Base-by-base conservation (phyloP, 2,888 invertebrate genomes). In the Apantesis nais region DNA sequence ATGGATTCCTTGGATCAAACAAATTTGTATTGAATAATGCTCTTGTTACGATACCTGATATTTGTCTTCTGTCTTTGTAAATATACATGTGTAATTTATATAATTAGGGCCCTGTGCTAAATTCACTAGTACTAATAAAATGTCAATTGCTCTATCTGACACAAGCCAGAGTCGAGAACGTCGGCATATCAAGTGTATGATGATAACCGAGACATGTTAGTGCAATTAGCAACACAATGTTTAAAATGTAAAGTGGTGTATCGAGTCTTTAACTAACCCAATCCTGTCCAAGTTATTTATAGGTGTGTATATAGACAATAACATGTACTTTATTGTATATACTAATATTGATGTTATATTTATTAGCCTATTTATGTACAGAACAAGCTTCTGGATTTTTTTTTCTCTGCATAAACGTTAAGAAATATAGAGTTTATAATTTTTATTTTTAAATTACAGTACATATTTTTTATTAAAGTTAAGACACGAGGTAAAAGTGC, bases 221-320 rank as follows among this genome's bases (percentile, higher is more conserved):
- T 60, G 65, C 62, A 48, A 70, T 4, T 74, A 74, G 65, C 16
- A 70, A 66, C 73, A 70, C 63, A 58, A 61, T 70, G 79, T 74
- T 72, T 75, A 78, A 72, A 37, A 61, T 75, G 66, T 76, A 75
- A 77, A 78, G 78, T 74, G 66, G 68, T 78, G 78, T 79, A n/a
- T 70, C 72, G 77, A 80, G 70, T 76, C 76, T 81, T 72, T 77
- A 76, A 80, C 80, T 80, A 77, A 74, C 75, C 44, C 55, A 81
- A 82, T 77, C 85, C 88, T 85, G 89, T 90, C 89, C 88, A 89
- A 89, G 77, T 74, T 87, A 86, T 86, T 82, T 82, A 82, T 87
- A 87, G 73, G 78, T 92, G 78, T 92, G 91, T 92, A 92, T 76
- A 90, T 92, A 93, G 93, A 93, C 92, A 92, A 92, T 93, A 92